A percentile compares a stretch with the other conserved stretches of the same genome.
These are phyloP conservation scores for Ramphastos sulfuratus DNA, from an alignment of 2,113 vertebrate species.

Conservation along the genomic window DNA sequence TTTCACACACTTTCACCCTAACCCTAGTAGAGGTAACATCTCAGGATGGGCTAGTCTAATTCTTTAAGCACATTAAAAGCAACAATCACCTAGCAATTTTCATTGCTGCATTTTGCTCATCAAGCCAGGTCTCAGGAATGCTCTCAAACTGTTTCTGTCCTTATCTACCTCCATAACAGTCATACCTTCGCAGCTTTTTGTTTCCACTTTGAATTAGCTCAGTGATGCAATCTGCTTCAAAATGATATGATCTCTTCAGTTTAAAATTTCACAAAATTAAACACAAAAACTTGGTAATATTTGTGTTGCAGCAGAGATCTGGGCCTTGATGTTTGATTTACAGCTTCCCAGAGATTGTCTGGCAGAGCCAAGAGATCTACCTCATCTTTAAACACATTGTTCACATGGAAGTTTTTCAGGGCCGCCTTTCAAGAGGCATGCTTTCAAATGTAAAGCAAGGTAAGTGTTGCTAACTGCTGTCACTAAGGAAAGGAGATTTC, in stretches of 20 bases:
- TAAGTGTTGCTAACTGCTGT: neutral
- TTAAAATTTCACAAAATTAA: neutral
- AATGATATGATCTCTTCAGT: neutral
- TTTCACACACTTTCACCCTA: neutral
- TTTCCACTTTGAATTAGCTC: neutral
- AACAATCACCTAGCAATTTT: neutral
- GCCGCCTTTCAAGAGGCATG: neutral
- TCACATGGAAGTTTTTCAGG: neutral
- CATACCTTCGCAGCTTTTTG: neutral
- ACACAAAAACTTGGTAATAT: neutral
- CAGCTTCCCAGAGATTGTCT: neutral
- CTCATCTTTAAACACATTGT: neutral
- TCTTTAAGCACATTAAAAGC: neutral
- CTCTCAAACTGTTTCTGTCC: neutral
- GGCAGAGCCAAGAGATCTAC: neutral
- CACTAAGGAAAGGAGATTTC: neutral
- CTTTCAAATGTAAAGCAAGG: constrained; percentile 15
- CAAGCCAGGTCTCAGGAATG: neutral
- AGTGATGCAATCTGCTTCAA: neutral
- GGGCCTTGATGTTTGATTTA: neutral
- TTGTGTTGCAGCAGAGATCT: neutral
- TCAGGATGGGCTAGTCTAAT: neutral
- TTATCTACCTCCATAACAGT: neutral
- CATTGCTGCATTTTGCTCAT: neutral
- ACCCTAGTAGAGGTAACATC: neutral